These are phyloP conservation scores for Ceratoteleas bidentatus DNA, from an alignment of 1,140 invertebrate species.

Conservation along the genomic window DNA sequence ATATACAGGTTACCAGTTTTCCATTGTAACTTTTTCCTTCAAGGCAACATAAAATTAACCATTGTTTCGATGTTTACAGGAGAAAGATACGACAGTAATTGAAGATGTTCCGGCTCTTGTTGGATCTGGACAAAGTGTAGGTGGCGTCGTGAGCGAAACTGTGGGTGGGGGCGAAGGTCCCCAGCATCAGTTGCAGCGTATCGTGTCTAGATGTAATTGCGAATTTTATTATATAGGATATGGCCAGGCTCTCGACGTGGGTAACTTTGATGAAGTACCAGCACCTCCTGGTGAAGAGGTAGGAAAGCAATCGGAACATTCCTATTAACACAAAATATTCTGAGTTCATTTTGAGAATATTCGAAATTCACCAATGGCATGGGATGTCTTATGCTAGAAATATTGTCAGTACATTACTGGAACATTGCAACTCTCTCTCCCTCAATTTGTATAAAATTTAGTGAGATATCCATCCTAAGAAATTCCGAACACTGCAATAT, in stretches of 20 bases:
- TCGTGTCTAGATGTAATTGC: conserved; percentile 97
- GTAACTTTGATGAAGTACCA: conserved; percentile 84
- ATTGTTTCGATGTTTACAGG: conserved; percentile 73
- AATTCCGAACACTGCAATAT: no score
- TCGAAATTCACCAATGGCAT: no score
- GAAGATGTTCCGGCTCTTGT: conserved; percentile 93
- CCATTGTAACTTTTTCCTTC: no score
- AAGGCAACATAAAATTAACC: conserved; percentile 1
- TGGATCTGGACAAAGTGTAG: conserved; percentile 97
- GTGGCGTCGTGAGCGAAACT: conserved; percentile 95
- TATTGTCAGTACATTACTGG: no score
- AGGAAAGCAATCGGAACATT: no score
- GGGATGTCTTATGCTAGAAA: no score
- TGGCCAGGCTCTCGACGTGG: conserved; percentile 90
- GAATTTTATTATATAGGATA: conserved; percentile 99
- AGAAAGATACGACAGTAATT: conserved; percentile 89
- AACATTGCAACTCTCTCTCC: no score
- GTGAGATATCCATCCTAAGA: no score
- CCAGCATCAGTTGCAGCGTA: conserved; percentile 91
- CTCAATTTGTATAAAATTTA: no score
- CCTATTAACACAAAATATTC: no score
- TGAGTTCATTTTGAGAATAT: no score
- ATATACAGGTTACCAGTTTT: conserved; percentile 85
- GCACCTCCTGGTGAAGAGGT: conserved; percentile 86
- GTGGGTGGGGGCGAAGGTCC: conserved; percentile 89